These are phyloP conservation scores for Drosophila tsacasi DNA, from an alignment of 1,140 invertebrate species.

Conservation along the genomic window DNA sequence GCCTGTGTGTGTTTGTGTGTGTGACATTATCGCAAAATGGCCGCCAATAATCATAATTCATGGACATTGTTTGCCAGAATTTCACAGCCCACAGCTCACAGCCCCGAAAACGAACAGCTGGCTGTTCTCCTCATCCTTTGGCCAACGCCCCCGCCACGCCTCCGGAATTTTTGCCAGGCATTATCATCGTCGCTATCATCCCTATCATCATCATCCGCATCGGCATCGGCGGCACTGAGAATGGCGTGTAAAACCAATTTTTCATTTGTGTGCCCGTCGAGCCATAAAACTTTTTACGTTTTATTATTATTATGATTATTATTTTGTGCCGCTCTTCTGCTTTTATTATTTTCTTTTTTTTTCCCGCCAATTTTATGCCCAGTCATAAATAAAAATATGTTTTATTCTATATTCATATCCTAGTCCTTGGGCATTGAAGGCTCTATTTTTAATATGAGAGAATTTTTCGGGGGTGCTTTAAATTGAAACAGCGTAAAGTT, in stretches of 20 bases:
- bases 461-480: background rate
- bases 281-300: conserved; percentile 77
- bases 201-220: conserved; percentile 41
- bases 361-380: conserved; percentile 53
- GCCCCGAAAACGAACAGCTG: conserved; percentile 21
- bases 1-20: conserved; percentile 4
- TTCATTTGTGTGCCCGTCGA: conserved; percentile 72
- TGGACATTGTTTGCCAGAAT: conserved; percentile 55
- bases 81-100: conserved; percentile 30
- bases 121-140: conserved; percentile 18
- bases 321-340: conserved; percentile 5
- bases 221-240: conserved; percentile 19
- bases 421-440: conserved; percentile 41
- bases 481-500: conserved; percentile 6
- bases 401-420: conserved; percentile 63
- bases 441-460: conserved; percentile 19
- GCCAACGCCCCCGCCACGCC: background rate
- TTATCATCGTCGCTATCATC: conserved; percentile 18
- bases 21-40: conserved; percentile 65
- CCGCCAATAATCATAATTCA: conserved; percentile 67
- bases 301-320: conserved; percentile 58
- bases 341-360: conserved; percentile 27
- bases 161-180: background rate
- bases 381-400: conserved; percentile 77
- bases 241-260: conserved; percentile 79